phyloP scores from a whole-genome alignment of 2,888 invertebrate genomes.

The Leptopilina drosophilae region DNA sequence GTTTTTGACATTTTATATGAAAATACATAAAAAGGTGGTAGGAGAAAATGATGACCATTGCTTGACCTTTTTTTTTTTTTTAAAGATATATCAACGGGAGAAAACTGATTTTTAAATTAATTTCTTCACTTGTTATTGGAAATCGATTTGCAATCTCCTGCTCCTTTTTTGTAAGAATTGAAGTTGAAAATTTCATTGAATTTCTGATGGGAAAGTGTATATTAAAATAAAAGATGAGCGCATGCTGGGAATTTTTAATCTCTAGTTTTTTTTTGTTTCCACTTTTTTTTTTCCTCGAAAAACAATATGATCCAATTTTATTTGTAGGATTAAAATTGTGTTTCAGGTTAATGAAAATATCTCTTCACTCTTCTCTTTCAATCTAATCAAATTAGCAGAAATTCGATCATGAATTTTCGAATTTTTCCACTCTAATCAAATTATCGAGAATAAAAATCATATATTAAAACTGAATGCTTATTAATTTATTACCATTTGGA shows the following conservation, averaged over 20 bases:
- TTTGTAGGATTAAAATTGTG: not conserved
- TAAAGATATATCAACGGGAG: not conserved
- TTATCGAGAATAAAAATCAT: not conserved
- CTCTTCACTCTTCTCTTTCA: not conserved
- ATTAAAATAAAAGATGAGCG: not conserved
- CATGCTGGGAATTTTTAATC: not conserved
- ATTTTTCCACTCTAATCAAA: not conserved
- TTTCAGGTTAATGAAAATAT: slow-evolving; percentile 1
- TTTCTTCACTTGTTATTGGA: slow-evolving; percentile 18
- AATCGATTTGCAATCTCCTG: slow-evolving; percentile 15
- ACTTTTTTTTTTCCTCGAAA: too few relatives aligned
- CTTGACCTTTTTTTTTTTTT: not conserved
- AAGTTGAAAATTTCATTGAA: slow-evolving; percentile 23
- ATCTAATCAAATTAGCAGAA: not conserved
- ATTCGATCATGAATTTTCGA: not conserved
- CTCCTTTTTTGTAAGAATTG: slow-evolving; percentile 3
- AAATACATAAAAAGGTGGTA: too few relatives aligned
- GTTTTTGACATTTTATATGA: too few relatives aligned
- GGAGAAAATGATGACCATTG: not conserved
- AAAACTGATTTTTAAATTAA: slow-evolving; percentile 21
- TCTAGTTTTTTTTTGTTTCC: not conserved
- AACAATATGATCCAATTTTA: not conserved
- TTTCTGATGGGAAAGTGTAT: not conserved
- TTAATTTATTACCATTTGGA: too few relatives aligned
- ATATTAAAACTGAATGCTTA: not conserved